Base-by-base conservation (phyloP, 2,797 vertebrate species). In the Xiphophorus birchmanni region DNA sequence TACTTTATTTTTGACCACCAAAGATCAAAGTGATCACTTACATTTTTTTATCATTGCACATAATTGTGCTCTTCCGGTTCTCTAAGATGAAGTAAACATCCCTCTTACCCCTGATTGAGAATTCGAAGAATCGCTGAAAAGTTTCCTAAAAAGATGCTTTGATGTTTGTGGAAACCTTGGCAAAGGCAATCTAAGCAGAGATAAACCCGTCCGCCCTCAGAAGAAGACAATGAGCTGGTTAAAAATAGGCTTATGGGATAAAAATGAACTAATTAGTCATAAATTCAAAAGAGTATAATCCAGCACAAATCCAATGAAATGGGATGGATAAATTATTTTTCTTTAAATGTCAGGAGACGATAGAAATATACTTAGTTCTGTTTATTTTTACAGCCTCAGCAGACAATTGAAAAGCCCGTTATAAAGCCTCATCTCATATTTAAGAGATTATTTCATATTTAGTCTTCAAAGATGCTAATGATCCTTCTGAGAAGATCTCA, bases 161-260 rank as follows among this genome's bases (percentile, higher is more conserved):
- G 69, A 79, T 77, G 76, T 45, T 1, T 0, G 26, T 35, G 45
- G 40, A 80, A 85, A 80, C 56, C 21, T 74, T 81, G 35, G 47
- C 80, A 76, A 79, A 78, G n/a, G 7, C 21, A 37, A 74, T 58
- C 74, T 60, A 80, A 74, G 85, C 65, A 78, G 32, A 84, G 11
- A 73, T 29, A 17, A 45, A 52, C 5, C 21, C 29, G 74, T 81
- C 54, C 52, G 58, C 47, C 45, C 40, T 44, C 26, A 3, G 26
- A 32, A 72, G 42, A 5, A 42, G 37, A 75, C 13, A 78, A 84
- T 84, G 69, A 82, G 26, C 44, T 1, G 42, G 50, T 21, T 72
- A 73, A 72, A 73, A 73, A 23, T 44, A 72, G 26, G 37, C 50
- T 52, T 45, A 72, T 50, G 12, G n/a, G 54, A 72, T 21, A 45